phyloP scores from a whole-genome alignment of 1,140 invertebrate species.

The Drosophila oshimai region DNA sequence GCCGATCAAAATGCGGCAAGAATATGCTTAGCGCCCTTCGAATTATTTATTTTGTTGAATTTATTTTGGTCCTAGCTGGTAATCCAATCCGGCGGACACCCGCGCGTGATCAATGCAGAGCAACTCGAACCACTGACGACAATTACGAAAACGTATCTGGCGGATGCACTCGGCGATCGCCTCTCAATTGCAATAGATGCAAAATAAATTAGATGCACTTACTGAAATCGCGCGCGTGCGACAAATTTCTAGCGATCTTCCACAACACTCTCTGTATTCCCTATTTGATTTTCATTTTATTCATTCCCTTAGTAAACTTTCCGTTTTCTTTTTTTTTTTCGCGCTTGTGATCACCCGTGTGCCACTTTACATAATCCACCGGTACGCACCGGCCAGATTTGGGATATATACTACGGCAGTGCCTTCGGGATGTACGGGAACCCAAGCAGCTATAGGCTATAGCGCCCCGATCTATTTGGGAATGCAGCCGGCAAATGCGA shows the following conservation, averaged over 20 bases:
- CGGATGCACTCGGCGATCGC: conserved; percentile 41
- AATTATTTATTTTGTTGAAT: conserved; percentile 1
- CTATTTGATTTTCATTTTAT: conserved; percentile 5
- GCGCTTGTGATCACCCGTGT: conserved; percentile 24
- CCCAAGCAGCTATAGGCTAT: conserved; percentile 12
- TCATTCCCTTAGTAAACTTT: conserved; percentile 1
- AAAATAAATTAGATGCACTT: conserved; percentile 74
- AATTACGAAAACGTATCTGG: conserved; percentile 59
- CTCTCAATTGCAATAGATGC: conserved; percentile 75
- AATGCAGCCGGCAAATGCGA: conserved; percentile 53
- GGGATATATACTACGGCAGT: conserved; percentile 5
- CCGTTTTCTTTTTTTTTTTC: conserved; percentile 17
- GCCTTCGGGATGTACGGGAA: conserved; percentile 1
- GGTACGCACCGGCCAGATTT: conserved; percentile 48
- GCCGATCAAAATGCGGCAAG: conserved; percentile 19
- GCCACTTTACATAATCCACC: conserved; percentile 77
- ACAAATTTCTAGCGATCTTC: conserved; percentile 20
- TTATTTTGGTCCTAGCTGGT: conserved; percentile 28
- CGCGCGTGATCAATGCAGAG: conserved; percentile 22
- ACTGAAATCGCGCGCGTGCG: conserved; percentile 49
- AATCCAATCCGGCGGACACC: conserved; percentile 50
- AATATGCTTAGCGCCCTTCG: conserved; percentile 1
- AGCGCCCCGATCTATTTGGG: conserved; percentile 31
- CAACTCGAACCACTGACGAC: conserved; percentile 36
- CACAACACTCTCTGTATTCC: background rate